Percentiles rank a stretch among this genome's conserved stretches.
Evolutionary conservation across 1,140 invertebrate genomes (phyloP).

Genomic region (Papilio helenus): DNA sequence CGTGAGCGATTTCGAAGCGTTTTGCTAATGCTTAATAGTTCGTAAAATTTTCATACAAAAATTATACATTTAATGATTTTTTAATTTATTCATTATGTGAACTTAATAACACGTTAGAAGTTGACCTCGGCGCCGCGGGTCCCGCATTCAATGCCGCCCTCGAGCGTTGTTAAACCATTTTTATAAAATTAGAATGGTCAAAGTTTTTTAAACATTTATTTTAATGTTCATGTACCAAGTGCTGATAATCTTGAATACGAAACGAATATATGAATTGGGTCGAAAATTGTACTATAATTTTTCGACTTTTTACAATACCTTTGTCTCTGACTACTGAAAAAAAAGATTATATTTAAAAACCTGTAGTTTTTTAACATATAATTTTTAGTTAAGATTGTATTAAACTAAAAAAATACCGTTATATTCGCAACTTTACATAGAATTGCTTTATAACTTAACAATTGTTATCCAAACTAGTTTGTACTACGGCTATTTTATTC

Average conservation of each 20-base stretch:
- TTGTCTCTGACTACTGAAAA: no score
- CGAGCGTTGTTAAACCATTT: conserved; percentile 25
- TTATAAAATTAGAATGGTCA: conserved; percentile 26
- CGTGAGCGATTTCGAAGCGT: no score
- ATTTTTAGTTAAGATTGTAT: not conserved
- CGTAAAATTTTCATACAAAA: conserved; percentile 1
- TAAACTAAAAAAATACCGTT: not conserved
- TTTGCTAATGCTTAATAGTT: not conserved
- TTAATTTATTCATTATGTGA: conserved; percentile 8
- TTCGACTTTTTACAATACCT: no score
- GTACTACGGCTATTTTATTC: not conserved
- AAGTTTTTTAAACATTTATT: conserved; percentile 17
- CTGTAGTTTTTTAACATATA: no score
- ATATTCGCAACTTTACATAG: not conserved
- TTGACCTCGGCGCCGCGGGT: conserved; percentile 11
- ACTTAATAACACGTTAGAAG: conserved; percentile 10
- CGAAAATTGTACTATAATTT: no score
- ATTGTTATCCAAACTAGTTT: conserved; percentile 20
- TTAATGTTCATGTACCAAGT: not conserved
- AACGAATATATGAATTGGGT: no score
- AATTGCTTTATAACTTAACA: conserved; percentile 17
- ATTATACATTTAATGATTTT: conserved; percentile 12
- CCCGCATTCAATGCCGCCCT: conserved; percentile 17
- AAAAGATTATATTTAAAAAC: no score
- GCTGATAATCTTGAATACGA: not conserved